A percentile compares a stretch with the other conserved stretches of the same genome.
Evolutionary conservation across 2,797 vertebrate genomes (phyloP).

Genomic region (Poeciliopsis paucimaculata): DNA sequence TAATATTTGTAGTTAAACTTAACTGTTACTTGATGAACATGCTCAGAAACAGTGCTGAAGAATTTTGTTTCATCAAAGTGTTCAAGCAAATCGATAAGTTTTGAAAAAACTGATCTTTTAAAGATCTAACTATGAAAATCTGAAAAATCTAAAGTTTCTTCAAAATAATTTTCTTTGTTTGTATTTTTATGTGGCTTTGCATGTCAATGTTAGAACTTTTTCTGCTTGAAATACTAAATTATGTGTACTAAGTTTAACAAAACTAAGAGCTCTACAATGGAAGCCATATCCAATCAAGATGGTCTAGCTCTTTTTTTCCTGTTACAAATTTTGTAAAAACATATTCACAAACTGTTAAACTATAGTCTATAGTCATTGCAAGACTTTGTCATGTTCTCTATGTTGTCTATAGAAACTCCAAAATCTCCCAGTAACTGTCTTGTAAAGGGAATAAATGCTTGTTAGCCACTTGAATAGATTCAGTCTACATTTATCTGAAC

Average conservation of each 20-base stretch:
- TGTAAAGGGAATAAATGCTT: background rate
- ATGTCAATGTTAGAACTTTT: background rate
- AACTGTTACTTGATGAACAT: background rate
- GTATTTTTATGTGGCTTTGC: background rate
- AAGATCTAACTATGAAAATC: background rate
- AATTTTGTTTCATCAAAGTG: background rate
- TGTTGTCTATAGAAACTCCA: constrained; percentile 5
- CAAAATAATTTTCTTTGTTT: background rate
- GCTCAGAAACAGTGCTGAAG: background rate
- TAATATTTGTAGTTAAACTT: background rate
- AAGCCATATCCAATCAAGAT: background rate
- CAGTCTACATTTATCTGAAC: constrained; percentile 72
- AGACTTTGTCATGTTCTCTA: background rate
- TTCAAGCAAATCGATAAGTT: background rate
- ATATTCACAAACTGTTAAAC: background rate
- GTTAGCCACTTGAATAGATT: constrained; percentile 12
- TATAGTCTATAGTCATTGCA: background rate
- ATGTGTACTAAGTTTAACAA: background rate
- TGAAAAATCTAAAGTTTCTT: background rate
- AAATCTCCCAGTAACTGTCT: background rate
- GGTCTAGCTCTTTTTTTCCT: background rate
- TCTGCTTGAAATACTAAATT: background rate
- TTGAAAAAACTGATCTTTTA: background rate
- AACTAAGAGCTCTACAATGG: constrained; percentile 2
- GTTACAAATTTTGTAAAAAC: background rate